Base-by-base conservation (phyloP, 2,797 vertebrate genomes). In the Acestrorhynchus altus region DNA sequence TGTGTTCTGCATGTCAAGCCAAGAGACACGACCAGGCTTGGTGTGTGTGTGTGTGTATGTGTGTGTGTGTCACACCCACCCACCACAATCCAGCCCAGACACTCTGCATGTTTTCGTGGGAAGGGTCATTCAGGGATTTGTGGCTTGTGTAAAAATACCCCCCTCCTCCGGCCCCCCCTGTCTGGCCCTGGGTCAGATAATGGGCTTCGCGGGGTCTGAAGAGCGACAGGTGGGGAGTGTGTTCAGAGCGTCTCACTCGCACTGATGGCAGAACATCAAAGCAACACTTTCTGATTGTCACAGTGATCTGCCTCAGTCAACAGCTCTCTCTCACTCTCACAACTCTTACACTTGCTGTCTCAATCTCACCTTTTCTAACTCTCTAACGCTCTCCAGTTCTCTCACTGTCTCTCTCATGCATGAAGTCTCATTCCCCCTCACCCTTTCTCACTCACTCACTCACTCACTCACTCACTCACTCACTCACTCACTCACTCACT, bases 1-100 rank as follows among this genome's bases (percentile, higher is more conserved):
- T 70, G 47, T 56, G 24, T 81, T 65, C 72, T 67, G 56, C 76
- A 83, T 72, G 78, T 74, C 71, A 74, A 26, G 71, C 66, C 49
- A 63, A 54, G 31, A 63, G 75, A 63, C 65, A 11, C 76, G 59
- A 31, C 28, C 44, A 47, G 9, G 20, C 9, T 22, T 10, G 4
- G n/a, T 8, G 51, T 8, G 1, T 8, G n/a, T 8, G 67, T n/a
- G 15, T 35, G 59, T 3, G 61, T 44, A 39, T 18, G 61, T n/a
- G 39, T 22, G 44, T 9, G 4, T 49, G 24, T 16, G 63, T 59
- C 22, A 15, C 51, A 54, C 20, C 51, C 52, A 11, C 20, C 9
- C 15, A 5, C 52, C 52, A 24, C 11, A 52, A 15, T 47, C 49
- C 52, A 56, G 16, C 18, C 26, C 65, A 68, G 49, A 31, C 46